Evolutionary conservation across 1,140 invertebrate genomes (phyloP).

Genomic region (Drosophila parvula): DNA sequence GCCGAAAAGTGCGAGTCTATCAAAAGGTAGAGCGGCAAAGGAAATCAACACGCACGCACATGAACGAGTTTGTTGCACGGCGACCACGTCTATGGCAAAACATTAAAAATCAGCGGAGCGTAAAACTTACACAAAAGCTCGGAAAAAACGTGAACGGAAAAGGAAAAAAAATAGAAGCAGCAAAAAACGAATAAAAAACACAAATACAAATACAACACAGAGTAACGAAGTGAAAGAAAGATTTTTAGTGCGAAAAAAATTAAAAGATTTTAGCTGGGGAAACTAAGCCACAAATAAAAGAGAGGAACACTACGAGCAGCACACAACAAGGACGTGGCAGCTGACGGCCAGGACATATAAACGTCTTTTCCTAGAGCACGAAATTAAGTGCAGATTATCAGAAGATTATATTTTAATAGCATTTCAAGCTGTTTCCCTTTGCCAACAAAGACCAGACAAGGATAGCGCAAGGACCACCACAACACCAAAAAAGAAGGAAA

Average conservation of each 20-base stretch:
- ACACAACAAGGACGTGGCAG: constrained; percentile 37
- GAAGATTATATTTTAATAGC: constrained; percentile 82
- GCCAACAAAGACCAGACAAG: constrained; percentile 27
- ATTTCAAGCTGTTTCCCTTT: constrained; percentile 80
- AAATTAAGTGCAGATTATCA: constrained; percentile 82
- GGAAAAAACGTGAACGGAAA: constrained; percentile 23
- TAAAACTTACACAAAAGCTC: constrained; percentile 57
- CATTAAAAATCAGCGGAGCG: constrained; percentile 72
- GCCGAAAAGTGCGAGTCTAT: constrained; percentile 58
- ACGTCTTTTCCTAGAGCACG: constrained; percentile 51
- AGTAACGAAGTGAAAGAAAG: constrained; percentile 47
- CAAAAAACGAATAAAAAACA: constrained; percentile 29
- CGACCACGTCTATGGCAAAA: constrained; percentile 38
- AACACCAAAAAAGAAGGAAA: constrained; percentile 10
- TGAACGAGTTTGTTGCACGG: constrained; percentile 63
- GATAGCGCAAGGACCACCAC: constrained; percentile 2
- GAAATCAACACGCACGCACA: constrained; percentile 77
- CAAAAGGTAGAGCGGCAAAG: constrained; percentile 58
- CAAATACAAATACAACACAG: constrained; percentile 28
- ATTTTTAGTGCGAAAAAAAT: constrained; percentile 47
- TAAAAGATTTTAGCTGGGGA: constrained; percentile 51
- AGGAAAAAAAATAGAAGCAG: constrained; percentile 32
- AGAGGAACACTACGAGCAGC: not conserved
- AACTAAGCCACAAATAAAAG: constrained; percentile 18
- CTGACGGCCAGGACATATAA: constrained; percentile 54